These are phyloP conservation scores for Eurypyga helias DNA, from an alignment of 2,113 vertebrate species.

Conservation along the genomic window DNA sequence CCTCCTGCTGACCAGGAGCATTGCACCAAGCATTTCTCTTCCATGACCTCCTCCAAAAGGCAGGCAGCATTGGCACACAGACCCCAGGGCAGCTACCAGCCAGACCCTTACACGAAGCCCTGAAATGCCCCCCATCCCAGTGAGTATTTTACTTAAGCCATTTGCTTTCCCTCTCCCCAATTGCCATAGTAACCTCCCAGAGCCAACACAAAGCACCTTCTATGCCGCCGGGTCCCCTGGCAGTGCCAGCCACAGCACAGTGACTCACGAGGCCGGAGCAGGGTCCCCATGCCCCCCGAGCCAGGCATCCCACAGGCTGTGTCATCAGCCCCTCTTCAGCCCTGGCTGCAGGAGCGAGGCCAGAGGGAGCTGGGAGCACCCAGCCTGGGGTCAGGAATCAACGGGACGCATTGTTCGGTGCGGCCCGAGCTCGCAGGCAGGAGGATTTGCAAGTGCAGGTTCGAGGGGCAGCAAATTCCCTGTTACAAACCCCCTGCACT, in stretches of 20 bases:
- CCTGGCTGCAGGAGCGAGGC: not conserved
- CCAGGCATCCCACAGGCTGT: not conserved
- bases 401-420: accelerated
- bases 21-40: accelerated
- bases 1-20: accelerated
- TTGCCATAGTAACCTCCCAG: constrained; percentile 23
- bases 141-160: not conserved
- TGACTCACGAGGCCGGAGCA: constrained; percentile 9
- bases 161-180: constrained; percentile 47
- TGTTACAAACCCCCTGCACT: not conserved
- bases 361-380: not conserved
- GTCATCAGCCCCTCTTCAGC: not conserved
- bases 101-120: not conserved
- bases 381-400: not conserved
- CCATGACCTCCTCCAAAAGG: not conserved
- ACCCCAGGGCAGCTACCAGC: not conserved
- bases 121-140: not conserved
- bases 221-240: constrained; percentile 11
- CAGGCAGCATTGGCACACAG: not conserved
- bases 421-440: not conserved
- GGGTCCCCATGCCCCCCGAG: not conserved
- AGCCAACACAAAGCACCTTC: constrained; percentile 35
- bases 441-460: not conserved
- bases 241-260: not conserved
- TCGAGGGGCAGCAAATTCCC: not conserved